A percentile compares a stretch with the other conserved stretches of the same genome.
Evolutionary conservation across 1,140 invertebrate species (phyloP).

Genomic region (Melipona quadrifasciata): DNA sequence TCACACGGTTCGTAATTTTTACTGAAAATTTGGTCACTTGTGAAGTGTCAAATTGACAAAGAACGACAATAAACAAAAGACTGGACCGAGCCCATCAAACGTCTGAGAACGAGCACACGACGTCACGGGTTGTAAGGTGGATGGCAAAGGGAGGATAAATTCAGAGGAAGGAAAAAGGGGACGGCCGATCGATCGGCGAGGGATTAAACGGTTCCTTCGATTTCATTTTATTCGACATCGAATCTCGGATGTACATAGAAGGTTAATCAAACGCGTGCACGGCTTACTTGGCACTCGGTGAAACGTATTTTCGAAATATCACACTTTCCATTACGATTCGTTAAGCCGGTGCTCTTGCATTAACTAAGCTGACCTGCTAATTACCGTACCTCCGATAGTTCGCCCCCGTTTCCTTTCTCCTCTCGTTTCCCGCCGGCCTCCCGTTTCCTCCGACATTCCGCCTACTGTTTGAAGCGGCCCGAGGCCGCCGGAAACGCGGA

Average conservation of each 20-base stretch:
- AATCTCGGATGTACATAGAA: constrained; percentile 31
- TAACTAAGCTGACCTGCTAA: constrained; percentile 64
- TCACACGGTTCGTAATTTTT: neutral
- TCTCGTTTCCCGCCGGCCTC: constrained; percentile 15
- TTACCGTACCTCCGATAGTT: constrained; percentile 55
- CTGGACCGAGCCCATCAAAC: neutral
- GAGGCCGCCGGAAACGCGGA: constrained; percentile 22
- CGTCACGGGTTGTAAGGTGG: neutral
- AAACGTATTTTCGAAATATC: constrained; percentile 55
- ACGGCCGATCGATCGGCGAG: neutral
- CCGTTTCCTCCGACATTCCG: constrained; percentile 25
- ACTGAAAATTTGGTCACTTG: neutral
- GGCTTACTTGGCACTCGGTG: constrained; percentile 41
- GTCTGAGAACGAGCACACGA: too few species aligned
- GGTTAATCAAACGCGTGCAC: constrained; percentile 38
- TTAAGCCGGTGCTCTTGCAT: constrained; percentile 58
- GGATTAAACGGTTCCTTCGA: neutral
- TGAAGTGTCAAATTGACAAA: neutral
- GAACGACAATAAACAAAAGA: neutral
- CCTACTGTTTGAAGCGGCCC: constrained; percentile 23
- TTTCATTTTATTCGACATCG: neutral
- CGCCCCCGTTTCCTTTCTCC: constrained; percentile 47
- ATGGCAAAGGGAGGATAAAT: neutral
- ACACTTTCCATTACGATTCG: constrained; percentile 59
- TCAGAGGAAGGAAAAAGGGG: neutral